These are phyloP conservation scores for Nomada fabriciana DNA, from an alignment of 2,888 invertebrate genomes.

Conservation along the genomic window DNA sequence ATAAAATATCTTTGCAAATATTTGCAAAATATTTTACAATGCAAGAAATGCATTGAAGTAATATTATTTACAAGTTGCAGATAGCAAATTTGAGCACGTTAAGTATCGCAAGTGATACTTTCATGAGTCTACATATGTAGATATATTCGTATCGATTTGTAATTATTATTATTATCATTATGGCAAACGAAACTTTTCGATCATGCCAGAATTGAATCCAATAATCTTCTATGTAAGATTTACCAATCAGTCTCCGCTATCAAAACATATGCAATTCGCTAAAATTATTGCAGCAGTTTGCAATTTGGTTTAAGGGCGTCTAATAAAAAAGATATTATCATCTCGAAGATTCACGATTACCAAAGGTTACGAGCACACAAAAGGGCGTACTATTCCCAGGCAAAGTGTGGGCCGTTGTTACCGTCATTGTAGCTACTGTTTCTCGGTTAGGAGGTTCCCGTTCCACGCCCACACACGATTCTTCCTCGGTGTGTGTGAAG, in stretches of 20 bases:
- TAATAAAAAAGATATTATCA: slow-evolving; percentile 30
- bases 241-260: background rate
- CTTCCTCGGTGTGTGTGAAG: slow-evolving; percentile 28
- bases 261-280: background rate
- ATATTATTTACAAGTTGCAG: no score
- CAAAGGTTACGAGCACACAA: slow-evolving; percentile 55
- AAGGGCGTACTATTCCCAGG: slow-evolving; percentile 70
- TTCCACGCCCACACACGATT: slow-evolving; percentile 47
- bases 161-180: no score
- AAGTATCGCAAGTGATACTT: no score
- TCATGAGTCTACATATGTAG: no score
- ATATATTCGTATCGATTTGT: no score
- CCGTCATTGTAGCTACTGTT: slow-evolving; percentile 30
- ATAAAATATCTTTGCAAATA: no score
- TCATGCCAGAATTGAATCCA: no score
- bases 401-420: slow-evolving; percentile 32
- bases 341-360: slow-evolving; percentile 59
- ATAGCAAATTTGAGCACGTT: no score
- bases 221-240: no score
- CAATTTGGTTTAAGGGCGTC: slow-evolving; percentile 11
- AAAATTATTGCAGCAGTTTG: slow-evolving; percentile 1
- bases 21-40: no score
- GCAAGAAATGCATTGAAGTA: no score
- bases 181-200: no score
- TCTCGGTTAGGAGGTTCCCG: slow-evolving; percentile 27